Conservation (phyloP, 2,113 vertebrate genomes). For the Lophotis ruficrista region DNA sequence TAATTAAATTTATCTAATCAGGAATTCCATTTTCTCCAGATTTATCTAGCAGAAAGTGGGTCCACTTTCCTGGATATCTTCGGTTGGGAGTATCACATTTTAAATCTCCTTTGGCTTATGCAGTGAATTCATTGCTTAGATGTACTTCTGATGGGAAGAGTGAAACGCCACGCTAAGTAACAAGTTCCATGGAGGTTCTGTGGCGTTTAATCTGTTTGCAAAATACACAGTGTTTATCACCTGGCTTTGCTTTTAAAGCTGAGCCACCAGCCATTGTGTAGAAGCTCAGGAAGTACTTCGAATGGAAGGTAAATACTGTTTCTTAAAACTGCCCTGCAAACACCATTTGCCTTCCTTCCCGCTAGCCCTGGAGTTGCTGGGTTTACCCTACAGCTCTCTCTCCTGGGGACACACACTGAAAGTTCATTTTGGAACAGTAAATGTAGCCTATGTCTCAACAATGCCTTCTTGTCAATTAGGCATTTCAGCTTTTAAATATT, state of each 20-base stretch:
- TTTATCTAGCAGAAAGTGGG: not conserved
- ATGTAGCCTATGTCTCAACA: not conserved
- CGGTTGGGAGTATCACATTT: not conserved
- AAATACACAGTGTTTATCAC: not conserved
- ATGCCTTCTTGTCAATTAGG: not conserved
- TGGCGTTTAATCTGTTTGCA: constrained; percentile 4
- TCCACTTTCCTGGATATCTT: not conserved
- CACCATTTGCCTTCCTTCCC: not conserved
- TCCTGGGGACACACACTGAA: not conserved
- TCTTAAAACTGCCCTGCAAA: not conserved
- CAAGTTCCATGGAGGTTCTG: not conserved
- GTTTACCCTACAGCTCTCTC: constrained; percentile 14
- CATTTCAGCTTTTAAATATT: not conserved
- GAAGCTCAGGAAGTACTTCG: not conserved
- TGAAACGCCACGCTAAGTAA: not conserved
- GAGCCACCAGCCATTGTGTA: not conserved
- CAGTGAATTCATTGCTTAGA: not conserved
- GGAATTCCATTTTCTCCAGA: not conserved
- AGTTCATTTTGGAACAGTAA: not conserved
- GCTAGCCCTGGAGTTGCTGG: not conserved
- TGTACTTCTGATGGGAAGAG: not conserved
- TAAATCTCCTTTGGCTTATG: not conserved
- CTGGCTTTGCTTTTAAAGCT: not conserved
- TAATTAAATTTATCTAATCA: not conserved
- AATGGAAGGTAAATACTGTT: not conserved